Percentiles rank a stretch among this genome's conserved stretches.
These are phyloP conservation scores for Montifringilla adamsi DNA, from an alignment of 2,113 vertebrate species.

Conservation along the genomic window DNA sequence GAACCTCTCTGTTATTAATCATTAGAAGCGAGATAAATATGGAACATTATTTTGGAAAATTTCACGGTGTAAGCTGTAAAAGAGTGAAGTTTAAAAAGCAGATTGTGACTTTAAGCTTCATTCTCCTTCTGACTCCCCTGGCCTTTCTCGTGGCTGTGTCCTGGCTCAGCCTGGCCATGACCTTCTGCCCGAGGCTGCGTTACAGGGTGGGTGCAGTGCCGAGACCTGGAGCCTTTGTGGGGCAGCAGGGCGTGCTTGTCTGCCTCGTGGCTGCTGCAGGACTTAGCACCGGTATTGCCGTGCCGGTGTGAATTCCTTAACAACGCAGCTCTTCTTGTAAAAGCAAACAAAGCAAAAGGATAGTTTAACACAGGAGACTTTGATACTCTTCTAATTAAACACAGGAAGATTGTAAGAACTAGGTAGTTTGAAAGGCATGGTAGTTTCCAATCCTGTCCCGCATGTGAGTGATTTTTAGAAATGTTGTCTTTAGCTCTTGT, in stretches of 20 bases:
- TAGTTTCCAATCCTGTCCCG: not conserved
- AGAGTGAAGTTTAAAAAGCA: not conserved
- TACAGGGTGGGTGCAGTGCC: too few species aligned
- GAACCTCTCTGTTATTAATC: not conserved
- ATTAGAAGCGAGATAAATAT: not conserved
- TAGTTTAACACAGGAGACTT: not conserved
- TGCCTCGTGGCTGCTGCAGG: fast-evolving
- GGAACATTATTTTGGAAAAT: not conserved
- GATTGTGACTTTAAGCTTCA: not conserved
- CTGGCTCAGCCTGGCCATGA: not conserved
- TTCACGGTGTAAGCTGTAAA: not conserved
- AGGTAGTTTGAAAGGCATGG: not conserved
- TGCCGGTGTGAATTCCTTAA: not conserved
- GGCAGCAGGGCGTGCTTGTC: fast-evolving
- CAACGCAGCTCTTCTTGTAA: not conserved
- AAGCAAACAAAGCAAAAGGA: not conserved
- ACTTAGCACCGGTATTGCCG: not conserved
- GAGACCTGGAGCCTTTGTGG: not conserved
- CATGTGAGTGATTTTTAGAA: not conserved
- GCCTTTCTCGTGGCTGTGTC: not conserved
- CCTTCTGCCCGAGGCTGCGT: fast-evolving
- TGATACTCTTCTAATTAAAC: not conserved
- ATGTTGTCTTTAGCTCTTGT: not conserved
- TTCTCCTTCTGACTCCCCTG: fast-evolving
- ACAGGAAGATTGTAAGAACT: not conserved